A percentile compares a stretch with the other conserved stretches of the same genome.
phyloP scores from a whole-genome alignment of 2,888 invertebrate species.

The Lithosia quadra region DNA sequence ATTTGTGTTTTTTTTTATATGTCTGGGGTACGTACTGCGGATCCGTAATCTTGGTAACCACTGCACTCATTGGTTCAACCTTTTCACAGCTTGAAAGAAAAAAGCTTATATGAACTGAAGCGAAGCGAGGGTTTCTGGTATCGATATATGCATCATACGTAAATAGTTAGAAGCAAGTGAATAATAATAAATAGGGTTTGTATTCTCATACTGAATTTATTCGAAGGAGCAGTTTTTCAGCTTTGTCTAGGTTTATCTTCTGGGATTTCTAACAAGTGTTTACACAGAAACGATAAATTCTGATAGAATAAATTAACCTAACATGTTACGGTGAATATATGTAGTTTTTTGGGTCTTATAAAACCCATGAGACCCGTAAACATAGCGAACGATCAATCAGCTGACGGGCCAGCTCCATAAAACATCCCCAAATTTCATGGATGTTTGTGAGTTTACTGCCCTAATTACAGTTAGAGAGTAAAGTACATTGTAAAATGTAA shows the following conservation, averaged over 20 bases:
- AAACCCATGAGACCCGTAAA: constrained; percentile 1
- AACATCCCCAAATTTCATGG: constrained; percentile 6
- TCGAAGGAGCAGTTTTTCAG: background rate
- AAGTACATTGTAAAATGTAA: background rate
- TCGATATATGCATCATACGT: no score
- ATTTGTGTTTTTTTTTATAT: no score
- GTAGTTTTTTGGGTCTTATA: background rate
- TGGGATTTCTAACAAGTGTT: background rate
- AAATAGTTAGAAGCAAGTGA: no score
- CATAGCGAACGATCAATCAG: constrained; percentile 16
- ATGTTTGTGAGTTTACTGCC: constrained; percentile 5
- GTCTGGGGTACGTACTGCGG: no score
- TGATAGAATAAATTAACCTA: background rate
- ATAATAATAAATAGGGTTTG: no score
- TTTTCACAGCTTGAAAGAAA: no score
- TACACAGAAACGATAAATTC: background rate
- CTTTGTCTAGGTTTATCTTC: constrained; percentile 2
- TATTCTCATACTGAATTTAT: background rate
- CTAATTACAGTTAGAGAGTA: background rate
- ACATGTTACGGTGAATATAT: background rate
- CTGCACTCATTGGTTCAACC: no score
- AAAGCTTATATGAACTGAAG: no score
- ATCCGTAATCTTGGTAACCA: no score
- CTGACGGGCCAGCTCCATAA: constrained; percentile 11
- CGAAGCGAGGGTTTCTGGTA: no score